Base-by-base conservation (phyloP, 2,888 invertebrate species). In the Temnothorax unifasciatus region DNA sequence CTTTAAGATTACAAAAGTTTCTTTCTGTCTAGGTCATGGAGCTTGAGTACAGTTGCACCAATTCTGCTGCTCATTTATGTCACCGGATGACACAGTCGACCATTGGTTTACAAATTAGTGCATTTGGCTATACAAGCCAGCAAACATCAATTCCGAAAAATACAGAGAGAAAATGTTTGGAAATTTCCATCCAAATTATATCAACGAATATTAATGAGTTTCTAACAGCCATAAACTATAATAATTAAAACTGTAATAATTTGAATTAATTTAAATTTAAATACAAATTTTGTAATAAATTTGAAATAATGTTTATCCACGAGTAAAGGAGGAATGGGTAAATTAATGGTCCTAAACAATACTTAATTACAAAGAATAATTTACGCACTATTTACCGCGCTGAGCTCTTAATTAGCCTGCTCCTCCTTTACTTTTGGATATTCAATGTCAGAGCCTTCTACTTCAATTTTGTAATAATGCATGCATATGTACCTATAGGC, bases 41-140 rank as follows among this genome's bases (percentile, higher is more conserved):
- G 38, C 5, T 34, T 21, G 34, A 50, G 75, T 76, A 11, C 75
- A 64, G 34, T 64, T 64, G 75, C 38, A 76, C 74, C 44, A 59
- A 74, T 15, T 47, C 47, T 47, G 5, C 5, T 18, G 29, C 21
- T 63, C 11, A 18, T 21, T 74, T 47, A 50, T 21, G 63, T 50
- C 34, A 61, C 29, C 57, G 73, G 18, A 59, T 25, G 44, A 15
- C n/a, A 38, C 21, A 18, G 15, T 61, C n/a, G 34, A 64, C 21
- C 15, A 64, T 25, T 50, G 63, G 3, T 38, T 76, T 52, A 21
- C 50, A 64, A 75, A 61, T 61, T 29, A 61, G 34, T 34, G 44
- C 47, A 61, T 47, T 44, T 44, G 9, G 6, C 2, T 25, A 9
- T 44, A 63, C 11, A 47, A n/a, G 5, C 5, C 47, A 13, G 50